These are phyloP conservation scores for Philopedon plagiatum DNA, from an alignment of 2,888 invertebrate genomes.

Conservation along the genomic window DNA sequence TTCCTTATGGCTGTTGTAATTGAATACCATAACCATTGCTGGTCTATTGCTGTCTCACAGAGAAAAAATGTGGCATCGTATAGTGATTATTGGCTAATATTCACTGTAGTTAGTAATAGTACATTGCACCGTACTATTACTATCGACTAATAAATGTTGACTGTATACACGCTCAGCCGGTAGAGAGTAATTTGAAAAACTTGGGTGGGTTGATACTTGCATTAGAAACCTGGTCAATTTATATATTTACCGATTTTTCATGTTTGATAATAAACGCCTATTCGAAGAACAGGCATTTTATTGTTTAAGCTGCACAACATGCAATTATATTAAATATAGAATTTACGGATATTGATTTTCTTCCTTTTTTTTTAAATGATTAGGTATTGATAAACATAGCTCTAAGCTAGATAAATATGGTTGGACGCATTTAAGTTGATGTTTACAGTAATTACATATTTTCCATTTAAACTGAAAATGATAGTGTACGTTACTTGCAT, in stretches of 20 bases:
- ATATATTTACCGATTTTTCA: constrained; percentile 47
- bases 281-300: constrained; percentile 18
- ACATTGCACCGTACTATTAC: constrained; percentile 29
- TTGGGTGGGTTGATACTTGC: constrained; percentile 36
- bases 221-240: constrained; percentile 40
- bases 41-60: constrained; percentile 8
- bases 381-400: constrained; percentile 28
- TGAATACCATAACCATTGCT: too few relatives aligned
- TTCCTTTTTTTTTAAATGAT: constrained; percentile 6
- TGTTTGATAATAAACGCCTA: constrained; percentile 35
- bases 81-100: constrained; percentile 35
- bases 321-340: constrained; percentile 37
- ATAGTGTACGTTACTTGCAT: background rate
- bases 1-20: constrained; percentile 23
- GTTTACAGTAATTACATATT: constrained; percentile 29
- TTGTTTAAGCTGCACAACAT: constrained; percentile 30
- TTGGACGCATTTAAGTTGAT: constrained; percentile 4
- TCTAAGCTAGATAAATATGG: constrained; percentile 31
- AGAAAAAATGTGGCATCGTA: constrained; percentile 15
- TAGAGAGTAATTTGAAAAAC: constrained; percentile 41
- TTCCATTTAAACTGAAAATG: constrained; percentile 23
- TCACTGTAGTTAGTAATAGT: too few relatives aligned
- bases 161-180: constrained; percentile 22
- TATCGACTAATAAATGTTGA: constrained; percentile 22
- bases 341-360: constrained; percentile 35